Base-by-base conservation (phyloP, 2,888 invertebrate genomes). In the Drosophila borborema region DNA sequence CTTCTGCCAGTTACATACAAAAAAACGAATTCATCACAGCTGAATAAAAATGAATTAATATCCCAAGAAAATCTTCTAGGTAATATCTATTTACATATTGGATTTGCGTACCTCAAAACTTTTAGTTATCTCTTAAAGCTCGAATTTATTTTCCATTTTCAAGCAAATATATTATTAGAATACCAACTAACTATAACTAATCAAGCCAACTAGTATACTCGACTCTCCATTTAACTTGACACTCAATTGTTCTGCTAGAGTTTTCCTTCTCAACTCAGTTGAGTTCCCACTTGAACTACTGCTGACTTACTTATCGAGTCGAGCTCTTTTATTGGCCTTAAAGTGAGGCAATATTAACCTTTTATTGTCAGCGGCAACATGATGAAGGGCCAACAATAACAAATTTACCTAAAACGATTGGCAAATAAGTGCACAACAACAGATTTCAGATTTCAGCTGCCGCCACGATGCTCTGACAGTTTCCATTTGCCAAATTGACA, bases 371-470 rank as follows among this genome's bases (percentile, higher is more conserved):
- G 20, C 38, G 20, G 23, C 16, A 38, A 23, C 38, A 54, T 54
- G 53, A 54, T 38, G 53, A 16, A 54, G 48, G 12, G 46, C 18
- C 34, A 41, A 28, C 41, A 63, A 60, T 36, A 48, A 36, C 23
- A 38, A 51, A 56, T 45, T 34, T 28, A 28, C 20, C 28, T 7
- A 41, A 67, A 60, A 60, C 23, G 59, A 16, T 72, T 62, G 55
- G 59, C 63, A 65, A 65, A 49, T 63, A 51, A 51, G 65, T 41
- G 43, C 65, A 14, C 16, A 65, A 43, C 28, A 63, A 28, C 41
- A 49, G 49, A 64, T 28, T 28, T 28, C 28, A 28, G 28, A 28
- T 16, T 43, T 36, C 20, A 51, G 28, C 51, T 38, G 49, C 34
- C 40, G 63, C 20, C 34, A 49, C 10, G 41, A 28, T 49, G 28